Evolutionary conservation across 2,113 vertebrate species (phyloP), one percentile per base, ranked within the genome.

Genomic region (Thermophis baileyi): DNA sequence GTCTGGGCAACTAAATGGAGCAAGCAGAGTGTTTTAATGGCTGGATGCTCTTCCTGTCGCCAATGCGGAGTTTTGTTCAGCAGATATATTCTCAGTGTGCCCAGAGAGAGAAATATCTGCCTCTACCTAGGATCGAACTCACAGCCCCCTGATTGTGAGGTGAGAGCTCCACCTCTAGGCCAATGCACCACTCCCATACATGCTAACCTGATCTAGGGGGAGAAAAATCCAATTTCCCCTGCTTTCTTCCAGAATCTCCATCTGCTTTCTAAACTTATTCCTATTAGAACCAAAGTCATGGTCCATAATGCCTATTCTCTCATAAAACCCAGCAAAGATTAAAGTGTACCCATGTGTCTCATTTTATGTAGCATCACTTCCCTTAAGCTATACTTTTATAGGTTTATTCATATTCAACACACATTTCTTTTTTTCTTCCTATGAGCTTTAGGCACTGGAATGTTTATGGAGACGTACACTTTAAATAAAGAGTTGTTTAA

Each of bases 351-450:
- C 60, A 89, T 11, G 35, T 53, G 0, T 85, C 3, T 91, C 69
- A 12, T 0, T 92, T 16, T 85, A 12, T 85, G 0, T 69, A 30
- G 90, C 55, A 35, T 85, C 3, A 92, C 4, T 93, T 92, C 89
- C 1, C 0, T 0, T 90, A 85, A 90, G 2, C 4, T 24, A 51
- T 9, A n/a, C 54, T 87, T 94, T 87, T 94, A 89, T 89, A n/a
- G 0, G 2, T 90, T 95, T 96, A 53, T 51, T 89, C 27, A 86
- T 69, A 89, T 87, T 89, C 93, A 92, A 40, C 69, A 74, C 47
- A 92, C 74, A 54, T 74, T 9, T 44, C 74, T 44, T 86, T 93
- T 94, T 92, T 93, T 93, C 46, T 53, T 90, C 60, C 0, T 30
- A 4, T 44, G 0, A 94, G 11, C 90, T 94, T 89, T 69, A 92